These are phyloP conservation scores for Mylabris phalerata DNA, from an alignment of 1,140 invertebrate genomes.

Conservation along the genomic window DNA sequence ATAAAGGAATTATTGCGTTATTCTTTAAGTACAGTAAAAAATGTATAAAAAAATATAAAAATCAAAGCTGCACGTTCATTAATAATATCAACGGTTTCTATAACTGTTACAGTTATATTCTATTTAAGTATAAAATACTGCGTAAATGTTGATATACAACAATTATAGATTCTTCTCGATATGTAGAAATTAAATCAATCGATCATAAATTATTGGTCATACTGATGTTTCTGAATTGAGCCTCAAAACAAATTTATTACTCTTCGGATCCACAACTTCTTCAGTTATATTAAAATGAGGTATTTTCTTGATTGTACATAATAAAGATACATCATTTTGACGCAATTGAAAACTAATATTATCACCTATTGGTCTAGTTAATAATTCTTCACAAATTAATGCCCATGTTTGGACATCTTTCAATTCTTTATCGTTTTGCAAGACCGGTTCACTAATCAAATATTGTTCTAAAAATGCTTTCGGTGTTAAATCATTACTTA, in stretches of 20 bases:
- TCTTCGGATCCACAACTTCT: conserved; percentile 92
- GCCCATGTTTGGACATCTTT: conserved; percentile 83
- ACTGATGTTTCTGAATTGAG: conserved; percentile 96
- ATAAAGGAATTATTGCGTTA: background rate
- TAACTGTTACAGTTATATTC: background rate
- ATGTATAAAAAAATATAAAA: background rate
- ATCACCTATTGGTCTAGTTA: conserved; percentile 75
- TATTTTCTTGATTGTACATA: conserved; percentile 76
- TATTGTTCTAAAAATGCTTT: conserved; percentile 88
- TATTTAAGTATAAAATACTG: background rate
- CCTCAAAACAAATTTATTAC: conserved; percentile 89
- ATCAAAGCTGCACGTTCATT: background rate
- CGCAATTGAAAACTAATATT: conserved; percentile 84
- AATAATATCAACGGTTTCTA: background rate
- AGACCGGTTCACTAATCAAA: conserved; percentile 67
- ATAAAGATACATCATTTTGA: conserved; percentile 86
- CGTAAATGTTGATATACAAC: background rate
- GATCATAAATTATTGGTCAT: conserved; percentile 52
- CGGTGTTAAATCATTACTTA: conserved; percentile 89
- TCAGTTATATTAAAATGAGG: conserved; percentile 92
- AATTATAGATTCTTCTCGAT: background rate
- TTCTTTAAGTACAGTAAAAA: background rate
- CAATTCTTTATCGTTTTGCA: conserved; percentile 72
- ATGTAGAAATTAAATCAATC: conserved; percentile 34
- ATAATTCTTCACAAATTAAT: conserved; percentile 81